Percentiles rank a stretch among this genome's conserved stretches.
Evolutionary conservation across 2,113 vertebrate genomes (phyloP).

Genomic region (Chloebia gouldiae): DNA sequence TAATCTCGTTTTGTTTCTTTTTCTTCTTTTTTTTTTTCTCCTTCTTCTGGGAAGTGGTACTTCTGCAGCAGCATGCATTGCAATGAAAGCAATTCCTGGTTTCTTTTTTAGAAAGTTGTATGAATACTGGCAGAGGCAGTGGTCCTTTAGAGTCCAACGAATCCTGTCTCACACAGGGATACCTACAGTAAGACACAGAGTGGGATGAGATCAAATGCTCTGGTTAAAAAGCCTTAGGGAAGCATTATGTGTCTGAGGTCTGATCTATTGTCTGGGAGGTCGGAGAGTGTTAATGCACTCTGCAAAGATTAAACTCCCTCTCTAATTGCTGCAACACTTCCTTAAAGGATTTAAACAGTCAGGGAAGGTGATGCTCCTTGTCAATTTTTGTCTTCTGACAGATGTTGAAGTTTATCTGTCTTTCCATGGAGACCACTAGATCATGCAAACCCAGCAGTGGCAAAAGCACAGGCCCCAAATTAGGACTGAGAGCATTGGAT

Average conservation of each 20-base stretch:
- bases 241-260: slow-evolving; percentile 81
- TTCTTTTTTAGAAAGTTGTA: not conserved
- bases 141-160: not conserved
- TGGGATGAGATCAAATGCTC: slow-evolving; percentile 69
- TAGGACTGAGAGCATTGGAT: not conserved
- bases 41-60: not conserved
- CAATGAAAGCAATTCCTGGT: not conserved
- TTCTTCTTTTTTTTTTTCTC: not conserved
- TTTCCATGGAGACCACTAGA: slow-evolving; percentile 63
- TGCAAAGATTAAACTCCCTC: slow-evolving; percentile 90
- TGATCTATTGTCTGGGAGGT: slow-evolving; percentile 94
- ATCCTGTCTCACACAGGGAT: not conserved
- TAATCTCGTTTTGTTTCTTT: not conserved
- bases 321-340: slow-evolving; percentile 81
- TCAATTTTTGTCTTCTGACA: slow-evolving; percentile 85
- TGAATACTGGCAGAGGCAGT: not conserved
- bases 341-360: slow-evolving; percentile 79
- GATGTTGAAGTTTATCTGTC: slow-evolving; percentile 74
- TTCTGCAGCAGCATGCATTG: not conserved
- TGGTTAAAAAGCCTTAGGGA: slow-evolving; percentile 75
- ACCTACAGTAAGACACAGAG: slow-evolving; percentile 32
- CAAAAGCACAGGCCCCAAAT: slow-evolving; percentile 46
- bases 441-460: slow-evolving; percentile 57
- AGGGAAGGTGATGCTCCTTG: slow-evolving; percentile 79
- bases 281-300: slow-evolving; percentile 91